Evolutionary conservation across 2,113 vertebrate genomes (phyloP), one percentile per base, ranked within the genome.

Genomic region (Cheirogaleus medius): DNA sequence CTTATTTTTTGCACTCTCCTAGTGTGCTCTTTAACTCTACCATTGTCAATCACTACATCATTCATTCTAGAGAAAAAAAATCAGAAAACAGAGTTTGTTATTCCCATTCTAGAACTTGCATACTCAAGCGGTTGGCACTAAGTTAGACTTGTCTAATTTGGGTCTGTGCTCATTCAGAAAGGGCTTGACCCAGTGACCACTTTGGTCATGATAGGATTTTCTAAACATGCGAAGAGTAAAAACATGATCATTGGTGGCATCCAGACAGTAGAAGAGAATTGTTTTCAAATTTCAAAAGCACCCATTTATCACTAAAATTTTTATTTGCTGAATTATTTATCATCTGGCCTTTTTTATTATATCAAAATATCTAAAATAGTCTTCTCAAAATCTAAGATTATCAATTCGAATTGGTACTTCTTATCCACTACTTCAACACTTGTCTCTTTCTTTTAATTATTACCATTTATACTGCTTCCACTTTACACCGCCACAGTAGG

Each of bases 271-370:
- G 23, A 14, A 77, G 60, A 84, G 42, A 54, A 44, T 29, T 84
- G 3, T 89, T 82, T 89, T 78, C 60, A 44, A 68, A 18, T 15
- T 78, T 78, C 37, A 71, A 78, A 71, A 27, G 32, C 4, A 78
- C n/a, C 5, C 17, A 60, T 23, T 54, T 74, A 17, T 52, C 4
- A 58, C 25, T 21, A 91, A 49, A 54, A 74, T 91, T 81, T 80
- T 87, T 66, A 91, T 74, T 81, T 94, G 37, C 47, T 68, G 34
- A 87, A 87, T 69, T 54, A 86, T 68, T 91, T 91, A 52, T 77
- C 81, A 63, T 34, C 29, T n/a, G 23, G 7, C 4, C 34, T 34
- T 82, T 82, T 25, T 91, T 68, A 63, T 78, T 66, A 23, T 39
- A 71, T 23, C 20, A 82, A 77, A 66, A 74, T 47, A 3, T 71